Evolutionary conservation across 2,888 invertebrate species (phyloP).

Genomic region (Sesamia inferens): DNA sequence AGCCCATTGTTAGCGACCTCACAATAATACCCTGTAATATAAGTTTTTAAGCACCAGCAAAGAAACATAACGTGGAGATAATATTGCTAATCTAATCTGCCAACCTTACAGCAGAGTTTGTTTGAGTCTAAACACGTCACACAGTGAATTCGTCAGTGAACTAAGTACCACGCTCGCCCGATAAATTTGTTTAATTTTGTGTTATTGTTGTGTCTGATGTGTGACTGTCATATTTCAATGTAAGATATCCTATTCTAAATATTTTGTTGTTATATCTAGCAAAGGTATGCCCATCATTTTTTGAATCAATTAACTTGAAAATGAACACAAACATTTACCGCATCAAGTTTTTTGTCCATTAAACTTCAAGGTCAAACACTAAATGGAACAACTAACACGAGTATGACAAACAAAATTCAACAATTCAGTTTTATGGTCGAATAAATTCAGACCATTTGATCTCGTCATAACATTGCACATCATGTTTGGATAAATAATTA

Average conservation of each 20-base stretch:
- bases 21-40: background rate
- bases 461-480: background rate
- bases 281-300: background rate
- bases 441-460: conserved; percentile 10
- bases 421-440: background rate
- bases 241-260: conserved; percentile 4
- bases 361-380: background rate
- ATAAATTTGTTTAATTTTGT: background rate
- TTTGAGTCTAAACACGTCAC: background rate
- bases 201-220: conserved; percentile 9
- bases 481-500: background rate
- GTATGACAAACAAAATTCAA: background rate
- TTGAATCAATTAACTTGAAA: background rate
- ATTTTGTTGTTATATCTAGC: background rate
- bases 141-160: conserved; percentile 17
- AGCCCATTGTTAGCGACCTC: no score
- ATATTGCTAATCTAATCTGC: conserved; percentile 12
- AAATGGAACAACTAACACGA: background rate
- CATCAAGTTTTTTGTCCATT: background rate
- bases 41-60: background rate
- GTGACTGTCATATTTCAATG: conserved; percentile 2
- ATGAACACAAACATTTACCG: background rate
- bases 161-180: conserved; percentile 25
- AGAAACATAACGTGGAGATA: background rate
- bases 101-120: background rate